phyloP scores from a whole-genome alignment of 2,888 invertebrate species.

The Pollenia labialis region DNA sequence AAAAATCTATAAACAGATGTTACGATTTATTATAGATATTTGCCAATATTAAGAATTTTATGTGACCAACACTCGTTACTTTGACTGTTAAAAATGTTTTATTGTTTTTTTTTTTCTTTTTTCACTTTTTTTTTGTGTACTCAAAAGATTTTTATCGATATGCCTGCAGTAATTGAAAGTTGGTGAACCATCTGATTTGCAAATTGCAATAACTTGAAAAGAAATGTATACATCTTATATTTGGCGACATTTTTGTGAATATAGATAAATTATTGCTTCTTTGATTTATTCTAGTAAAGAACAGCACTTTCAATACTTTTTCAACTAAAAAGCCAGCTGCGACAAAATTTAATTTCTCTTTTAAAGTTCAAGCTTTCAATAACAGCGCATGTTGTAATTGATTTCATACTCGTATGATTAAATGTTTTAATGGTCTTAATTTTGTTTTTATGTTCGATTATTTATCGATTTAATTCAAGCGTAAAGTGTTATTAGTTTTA shows the following conservation, averaged over 20 bases:
- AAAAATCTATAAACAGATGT: constrained; percentile 67
- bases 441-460: not conserved
- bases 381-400: not conserved
- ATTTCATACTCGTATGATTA: not conserved
- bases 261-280: no score
- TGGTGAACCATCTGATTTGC: constrained; percentile 17
- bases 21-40: constrained; percentile 63
- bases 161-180: constrained; percentile 7
- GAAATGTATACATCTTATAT: not conserved
- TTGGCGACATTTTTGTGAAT: no score
- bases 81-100: constrained; percentile 44
- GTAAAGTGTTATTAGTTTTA: constrained; percentile 26
- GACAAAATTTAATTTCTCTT: not conserved
- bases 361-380: no score
- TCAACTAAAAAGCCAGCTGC: not conserved
- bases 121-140: no score
- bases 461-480: constrained; percentile 11
- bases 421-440: not conserved
- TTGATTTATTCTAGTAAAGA: no score
- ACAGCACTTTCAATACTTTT: no score
- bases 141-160: constrained; percentile 22
- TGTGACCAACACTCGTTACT: constrained; percentile 65
- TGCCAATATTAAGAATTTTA: constrained; percentile 66
- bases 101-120: constrained; percentile 28
- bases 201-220: not conserved